These are phyloP conservation scores for Centrocercus urophasianus DNA, from an alignment of 2,113 vertebrate genomes.

Conservation along the genomic window DNA sequence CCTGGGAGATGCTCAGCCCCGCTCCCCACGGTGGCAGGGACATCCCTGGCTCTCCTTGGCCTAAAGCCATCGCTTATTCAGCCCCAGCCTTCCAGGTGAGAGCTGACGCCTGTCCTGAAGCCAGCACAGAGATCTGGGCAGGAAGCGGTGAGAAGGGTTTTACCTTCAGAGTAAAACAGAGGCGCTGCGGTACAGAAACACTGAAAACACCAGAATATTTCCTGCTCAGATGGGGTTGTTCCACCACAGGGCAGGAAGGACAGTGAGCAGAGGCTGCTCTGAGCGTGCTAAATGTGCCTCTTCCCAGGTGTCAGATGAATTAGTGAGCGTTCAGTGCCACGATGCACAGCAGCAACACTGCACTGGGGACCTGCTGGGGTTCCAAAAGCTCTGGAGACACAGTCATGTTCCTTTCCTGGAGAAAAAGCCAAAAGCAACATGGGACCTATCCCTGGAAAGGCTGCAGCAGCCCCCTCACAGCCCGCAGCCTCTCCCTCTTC, in stretches of 20 bases:
- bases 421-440: not conserved
- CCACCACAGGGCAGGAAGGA: not conserved
- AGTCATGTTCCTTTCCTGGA: not conserved
- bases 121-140: fast-evolving
- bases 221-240: not conserved
- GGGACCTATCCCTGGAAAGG: not conserved
- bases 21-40: not conserved
- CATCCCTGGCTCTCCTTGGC: not conserved
- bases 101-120: fast-evolving
- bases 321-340: not conserved
- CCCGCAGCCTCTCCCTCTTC: not conserved
- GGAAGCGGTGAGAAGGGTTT: fast-evolving
- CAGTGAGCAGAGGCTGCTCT: not conserved
- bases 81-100: fast-evolving
- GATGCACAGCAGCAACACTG: not conserved
- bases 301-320: conserved; percentile 55
- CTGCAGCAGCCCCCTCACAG: not conserved
- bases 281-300: not conserved
- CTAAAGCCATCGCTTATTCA: fast-evolving
- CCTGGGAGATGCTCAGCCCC: fast-evolving
- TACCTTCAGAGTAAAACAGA: not conserved
- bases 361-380: too few relatives aligned
- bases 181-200: not conserved
- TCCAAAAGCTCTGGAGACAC: fast-evolving
- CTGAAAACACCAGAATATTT: not conserved